Percentiles rank a stretch among this genome's conserved stretches.
These are phyloP conservation scores for Nyctibius bracteatus DNA, from an alignment of 2,113 vertebrate species.

Conservation along the genomic window DNA sequence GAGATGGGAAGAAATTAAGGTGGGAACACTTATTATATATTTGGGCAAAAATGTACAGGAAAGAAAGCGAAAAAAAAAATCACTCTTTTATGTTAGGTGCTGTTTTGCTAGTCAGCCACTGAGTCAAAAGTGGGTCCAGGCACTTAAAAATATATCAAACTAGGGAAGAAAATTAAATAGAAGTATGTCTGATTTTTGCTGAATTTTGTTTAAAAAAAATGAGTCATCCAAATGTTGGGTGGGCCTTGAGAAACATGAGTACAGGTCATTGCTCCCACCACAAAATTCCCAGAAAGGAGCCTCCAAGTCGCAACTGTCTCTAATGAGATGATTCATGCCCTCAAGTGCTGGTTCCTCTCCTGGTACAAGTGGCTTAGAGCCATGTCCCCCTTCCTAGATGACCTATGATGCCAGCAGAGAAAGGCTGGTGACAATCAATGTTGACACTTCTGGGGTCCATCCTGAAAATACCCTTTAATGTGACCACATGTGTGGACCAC, in stretches of 20 bases:
- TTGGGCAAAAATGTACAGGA: neutral
- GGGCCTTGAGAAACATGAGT: neutral
- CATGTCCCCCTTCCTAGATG: neutral
- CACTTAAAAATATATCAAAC: neutral
- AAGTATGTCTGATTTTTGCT: neutral
- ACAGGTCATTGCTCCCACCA: neutral
- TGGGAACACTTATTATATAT: neutral
- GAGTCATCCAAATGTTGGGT: neutral
- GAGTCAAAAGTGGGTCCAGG: neutral
- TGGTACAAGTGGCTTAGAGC: neutral
- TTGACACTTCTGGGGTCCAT: neutral
- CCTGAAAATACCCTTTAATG: neutral
- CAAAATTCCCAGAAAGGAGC: neutral
- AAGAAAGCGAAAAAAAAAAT: neutral
- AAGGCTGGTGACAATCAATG: neutral
- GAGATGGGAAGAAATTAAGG: neutral
- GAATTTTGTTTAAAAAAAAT: neutral
- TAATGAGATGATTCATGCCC: neutral
- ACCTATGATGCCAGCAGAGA: neutral
- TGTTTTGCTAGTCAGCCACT: neutral
- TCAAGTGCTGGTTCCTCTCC: rapidly evolving
- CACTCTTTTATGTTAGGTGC: neutral
- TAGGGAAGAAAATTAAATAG: neutral
- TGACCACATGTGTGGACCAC: rapidly evolving
- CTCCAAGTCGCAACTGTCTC: neutral